Evolutionary conservation across 37 sponge, comb jelly and placozoan genomes (phyloP).

Genomic region (Petrosia ficiformis): DNA sequence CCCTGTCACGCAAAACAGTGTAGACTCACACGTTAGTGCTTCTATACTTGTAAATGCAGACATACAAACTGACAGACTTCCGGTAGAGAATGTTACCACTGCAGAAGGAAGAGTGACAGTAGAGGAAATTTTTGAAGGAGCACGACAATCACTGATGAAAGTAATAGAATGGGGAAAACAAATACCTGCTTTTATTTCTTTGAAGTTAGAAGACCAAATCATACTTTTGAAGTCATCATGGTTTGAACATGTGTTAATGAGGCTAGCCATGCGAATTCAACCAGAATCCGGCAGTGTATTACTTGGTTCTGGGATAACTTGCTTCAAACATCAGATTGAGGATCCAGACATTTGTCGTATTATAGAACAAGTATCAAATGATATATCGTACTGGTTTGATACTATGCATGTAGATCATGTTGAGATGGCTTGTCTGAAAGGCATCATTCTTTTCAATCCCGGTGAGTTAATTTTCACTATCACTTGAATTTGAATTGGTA

Average conservation of each 20-base stretch:
- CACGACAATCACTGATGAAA: constrained; percentile 72
- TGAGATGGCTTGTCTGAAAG: constrained; percentile 84
- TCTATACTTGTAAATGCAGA: constrained; percentile 58
- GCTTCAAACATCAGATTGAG: constrained; percentile 47
- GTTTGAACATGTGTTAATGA: constrained; percentile 77
- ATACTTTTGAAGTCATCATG: constrained; percentile 78
- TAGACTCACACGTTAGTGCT: constrained; percentile 12
- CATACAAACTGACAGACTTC: constrained; percentile 54
- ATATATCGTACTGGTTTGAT: constrained; percentile 77
- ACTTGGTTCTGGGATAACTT: constrained; percentile 57
- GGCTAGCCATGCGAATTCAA: constrained; percentile 60
- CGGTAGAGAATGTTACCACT: constrained; percentile 36
- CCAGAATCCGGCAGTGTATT: constrained; percentile 64
- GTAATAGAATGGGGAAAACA: constrained; percentile 94
- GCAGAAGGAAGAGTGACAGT: constrained; percentile 39
- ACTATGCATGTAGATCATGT: constrained; percentile 79
- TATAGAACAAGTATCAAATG: constrained; percentile 63
- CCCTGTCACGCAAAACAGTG: constrained; percentile 20
- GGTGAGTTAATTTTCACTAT: constrained; percentile 55
- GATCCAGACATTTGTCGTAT: constrained; percentile 73
- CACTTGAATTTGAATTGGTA: too few relatives aligned
- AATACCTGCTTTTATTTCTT: constrained; percentile 73
- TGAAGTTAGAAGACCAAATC: constrained; percentile 86
- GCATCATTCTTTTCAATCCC: constrained; percentile 88
- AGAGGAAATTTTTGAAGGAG: constrained; percentile 69